phyloP scores from a whole-genome alignment of 2,113 vertebrate species.

The Engystomops pustulosus region DNA sequence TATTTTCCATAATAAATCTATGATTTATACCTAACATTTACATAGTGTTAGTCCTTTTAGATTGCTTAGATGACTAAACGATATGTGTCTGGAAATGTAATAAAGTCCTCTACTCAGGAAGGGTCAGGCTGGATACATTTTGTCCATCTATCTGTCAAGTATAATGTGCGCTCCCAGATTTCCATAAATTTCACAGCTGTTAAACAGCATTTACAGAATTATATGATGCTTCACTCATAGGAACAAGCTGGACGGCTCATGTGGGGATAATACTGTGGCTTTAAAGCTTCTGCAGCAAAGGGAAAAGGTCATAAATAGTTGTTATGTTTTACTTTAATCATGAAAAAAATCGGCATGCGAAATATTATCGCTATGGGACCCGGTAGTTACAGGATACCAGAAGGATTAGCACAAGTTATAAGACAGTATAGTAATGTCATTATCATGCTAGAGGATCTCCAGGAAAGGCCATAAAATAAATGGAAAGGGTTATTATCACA shows the following conservation, averaged over 20 bases:
- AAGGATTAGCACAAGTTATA: too few relatives aligned
- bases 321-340: too few relatives aligned
- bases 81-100: conserved; percentile 34
- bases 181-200: conserved; percentile 47
- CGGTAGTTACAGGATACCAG: too few relatives aligned
- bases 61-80: conserved; percentile 31
- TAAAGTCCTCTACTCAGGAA: not conserved
- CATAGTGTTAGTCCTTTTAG: conserved; percentile 7
- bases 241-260: not conserved
- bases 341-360: not conserved
- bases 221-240: conserved; percentile 9
- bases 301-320: not conserved
- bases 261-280: not conserved
- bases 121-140: conserved; percentile 27
- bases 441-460: too few relatives aligned
- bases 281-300: not conserved
- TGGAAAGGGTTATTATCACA: too few relatives aligned
- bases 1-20: conserved; percentile 42
- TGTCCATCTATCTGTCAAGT: conserved; percentile 48
- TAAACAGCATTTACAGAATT: conserved; percentile 40
- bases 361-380: too few relatives aligned
- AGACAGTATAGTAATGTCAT: too few relatives aligned
- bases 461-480: too few relatives aligned
- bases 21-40: conserved; percentile 33
- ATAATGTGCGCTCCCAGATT: conserved; percentile 10